These are phyloP conservation scores for Hemicrepidius hirtus DNA, from an alignment of 2,888 invertebrate genomes.

Conservation along the genomic window DNA sequence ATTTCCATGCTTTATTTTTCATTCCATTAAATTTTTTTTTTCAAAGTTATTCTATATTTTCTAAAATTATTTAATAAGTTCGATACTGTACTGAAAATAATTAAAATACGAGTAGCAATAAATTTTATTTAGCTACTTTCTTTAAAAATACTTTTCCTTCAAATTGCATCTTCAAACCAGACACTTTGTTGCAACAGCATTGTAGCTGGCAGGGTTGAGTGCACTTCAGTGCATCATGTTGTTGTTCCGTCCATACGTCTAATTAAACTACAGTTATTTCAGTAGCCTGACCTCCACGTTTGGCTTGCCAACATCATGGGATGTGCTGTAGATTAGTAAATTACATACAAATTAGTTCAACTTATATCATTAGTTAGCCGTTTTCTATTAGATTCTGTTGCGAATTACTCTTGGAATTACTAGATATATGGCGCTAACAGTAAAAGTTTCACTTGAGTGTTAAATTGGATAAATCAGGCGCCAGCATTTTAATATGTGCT, in stretches of 20 bases:
- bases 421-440: neutral
- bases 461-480: constrained; percentile 13
- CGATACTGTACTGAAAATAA: too few relatives aligned
- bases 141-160: too few relatives aligned
- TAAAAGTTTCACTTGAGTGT: constrained; percentile 2
- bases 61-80: too few relatives aligned
- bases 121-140: too few relatives aligned
- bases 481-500: neutral
- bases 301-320: constrained; percentile 5
- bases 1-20: too few relatives aligned
- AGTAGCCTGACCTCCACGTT: constrained; percentile 8
- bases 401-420: neutral
- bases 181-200: too few relatives aligned
- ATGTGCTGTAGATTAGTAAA: constrained; percentile 1
- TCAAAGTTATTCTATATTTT: too few relatives aligned
- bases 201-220: neutral
- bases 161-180: too few relatives aligned
- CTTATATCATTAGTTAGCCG: constrained; percentile 4
- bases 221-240: neutral
- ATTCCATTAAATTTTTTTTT: too few relatives aligned
- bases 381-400: constrained; percentile 5
- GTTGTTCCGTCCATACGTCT: neutral
- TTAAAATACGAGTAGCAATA: too few relatives aligned
- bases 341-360: constrained; percentile 7
- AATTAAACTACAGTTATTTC: constrained; percentile 30